Evolutionary conservation across 35 echinoderm and acorn worm species (phyloP).

Genomic region (Chiridota heheva): DNA sequence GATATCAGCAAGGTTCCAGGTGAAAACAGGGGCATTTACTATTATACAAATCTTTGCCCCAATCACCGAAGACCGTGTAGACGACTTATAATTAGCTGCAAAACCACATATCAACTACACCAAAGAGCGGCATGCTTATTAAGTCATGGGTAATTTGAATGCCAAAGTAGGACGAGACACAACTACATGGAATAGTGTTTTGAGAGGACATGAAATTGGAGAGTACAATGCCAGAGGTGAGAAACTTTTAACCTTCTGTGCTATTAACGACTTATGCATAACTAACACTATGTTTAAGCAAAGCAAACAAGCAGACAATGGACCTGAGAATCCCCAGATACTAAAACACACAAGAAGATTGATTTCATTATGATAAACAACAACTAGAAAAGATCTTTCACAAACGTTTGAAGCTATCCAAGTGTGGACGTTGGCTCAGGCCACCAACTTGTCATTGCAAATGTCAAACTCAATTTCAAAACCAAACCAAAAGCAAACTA

Average conservation of each 20-base stretch:
- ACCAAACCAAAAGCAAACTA: constrained; percentile 18
- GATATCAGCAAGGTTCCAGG: constrained; percentile 50
- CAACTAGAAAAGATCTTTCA: constrained; percentile 45
- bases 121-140: constrained; percentile 32
- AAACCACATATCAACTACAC: constrained; percentile 13
- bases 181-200: constrained; percentile 21
- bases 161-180: constrained; percentile 38
- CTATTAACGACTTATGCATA: constrained; percentile 42
- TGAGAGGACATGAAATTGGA: constrained; percentile 36
- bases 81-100: constrained; percentile 62
- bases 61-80: constrained; percentile 28
- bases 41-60: constrained; percentile 59
- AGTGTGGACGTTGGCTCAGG: too few relatives aligned
- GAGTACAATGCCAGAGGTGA: constrained; percentile 51
- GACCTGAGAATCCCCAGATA: constrained; percentile 67
- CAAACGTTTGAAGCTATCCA: constrained; percentile 5
- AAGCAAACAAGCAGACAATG: constrained; percentile 25
- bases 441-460: too few relatives aligned
- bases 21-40: constrained; percentile 35
- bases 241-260: constrained; percentile 61
- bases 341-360: constrained; percentile 51
- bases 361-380: constrained; percentile 48
- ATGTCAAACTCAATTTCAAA: constrained; percentile 50
- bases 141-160: constrained; percentile 27
- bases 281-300: constrained; percentile 53